These are phyloP conservation scores for Argya squamiceps DNA, from an alignment of 2,797 vertebrate genomes.

Conservation along the genomic window DNA sequence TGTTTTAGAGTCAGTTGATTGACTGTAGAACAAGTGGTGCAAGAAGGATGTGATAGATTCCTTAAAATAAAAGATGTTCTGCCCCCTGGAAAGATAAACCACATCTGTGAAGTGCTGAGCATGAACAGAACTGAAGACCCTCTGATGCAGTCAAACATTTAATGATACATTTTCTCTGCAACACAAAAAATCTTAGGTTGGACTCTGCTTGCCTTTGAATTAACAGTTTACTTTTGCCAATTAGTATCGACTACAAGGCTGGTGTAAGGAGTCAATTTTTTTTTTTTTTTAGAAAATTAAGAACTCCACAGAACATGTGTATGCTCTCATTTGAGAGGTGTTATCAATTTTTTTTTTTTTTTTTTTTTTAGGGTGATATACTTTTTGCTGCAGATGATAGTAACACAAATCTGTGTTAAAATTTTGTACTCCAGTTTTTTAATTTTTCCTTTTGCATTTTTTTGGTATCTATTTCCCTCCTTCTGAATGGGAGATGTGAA, in stretches of 20 bases:
- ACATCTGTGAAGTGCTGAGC: background rate
- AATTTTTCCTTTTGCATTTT: background rate
- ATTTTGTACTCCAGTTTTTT: background rate
- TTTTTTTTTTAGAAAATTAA: background rate
- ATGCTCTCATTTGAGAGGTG: background rate
- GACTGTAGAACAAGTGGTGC: background rate
- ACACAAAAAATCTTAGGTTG: background rate
- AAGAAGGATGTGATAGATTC: background rate
- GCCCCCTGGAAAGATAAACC: background rate
- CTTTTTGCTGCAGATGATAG: background rate
- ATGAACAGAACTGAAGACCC: background rate
- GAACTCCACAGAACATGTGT: background rate
- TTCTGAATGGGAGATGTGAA: background rate
- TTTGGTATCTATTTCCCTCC: background rate
- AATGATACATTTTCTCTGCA: background rate
- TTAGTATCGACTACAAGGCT: background rate
- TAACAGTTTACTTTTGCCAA: background rate
- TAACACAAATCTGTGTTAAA: background rate
- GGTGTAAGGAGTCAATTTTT: background rate
- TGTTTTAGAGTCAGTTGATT: background rate
- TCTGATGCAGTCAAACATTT: background rate
- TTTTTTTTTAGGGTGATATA: background rate
- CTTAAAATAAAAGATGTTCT: background rate
- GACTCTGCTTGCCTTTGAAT: background rate
- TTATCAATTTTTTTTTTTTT: background rate